phyloP scores from a whole-genome alignment of 2,797 vertebrate genomes.

The Erethizon dorsatum region DNA sequence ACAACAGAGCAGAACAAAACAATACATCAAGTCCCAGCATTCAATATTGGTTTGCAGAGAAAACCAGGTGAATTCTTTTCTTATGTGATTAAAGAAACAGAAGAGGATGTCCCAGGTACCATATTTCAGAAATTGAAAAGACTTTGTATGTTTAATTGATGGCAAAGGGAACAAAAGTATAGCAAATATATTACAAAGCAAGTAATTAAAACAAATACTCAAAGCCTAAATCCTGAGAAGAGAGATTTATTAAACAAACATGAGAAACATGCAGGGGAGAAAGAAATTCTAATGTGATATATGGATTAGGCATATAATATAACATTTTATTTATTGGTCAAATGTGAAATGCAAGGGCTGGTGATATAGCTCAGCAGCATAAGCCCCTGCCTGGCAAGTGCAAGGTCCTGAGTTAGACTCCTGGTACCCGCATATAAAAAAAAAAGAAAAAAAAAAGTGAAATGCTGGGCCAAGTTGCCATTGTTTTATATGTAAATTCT shows the following conservation, averaged over 20 bases:
- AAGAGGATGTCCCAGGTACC: neutral
- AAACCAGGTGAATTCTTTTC: slow-evolving; percentile 65
- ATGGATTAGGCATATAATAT: neutral
- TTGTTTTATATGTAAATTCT: neutral
- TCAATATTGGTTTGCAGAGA: slow-evolving; percentile 66
- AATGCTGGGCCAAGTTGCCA: neutral
- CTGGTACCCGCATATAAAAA: no score
- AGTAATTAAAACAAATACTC: slow-evolving; percentile 59
- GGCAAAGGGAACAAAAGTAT: neutral
- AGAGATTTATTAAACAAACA: neutral
- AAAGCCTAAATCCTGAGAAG: neutral
- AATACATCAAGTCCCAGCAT: slow-evolving; percentile 70
- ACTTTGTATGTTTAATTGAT: slow-evolving; percentile 39
- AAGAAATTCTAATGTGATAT: slow-evolving; percentile 24
- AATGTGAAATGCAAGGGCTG: neutral
- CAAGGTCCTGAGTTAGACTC: no score
- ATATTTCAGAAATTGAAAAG: slow-evolving; percentile 56
- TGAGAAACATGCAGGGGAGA: neutral
- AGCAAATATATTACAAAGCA: slow-evolving; percentile 29
- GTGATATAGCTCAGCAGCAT: no score
- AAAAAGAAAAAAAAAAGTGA: neutral
- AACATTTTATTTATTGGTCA: neutral
- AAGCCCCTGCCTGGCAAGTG: no score
- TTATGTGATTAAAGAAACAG: slow-evolving; percentile 54
- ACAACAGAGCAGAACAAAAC: slow-evolving; percentile 81